These are phyloP conservation scores for Petrophora chlorosata DNA, from an alignment of 2,888 invertebrate species.

Conservation along the genomic window DNA sequence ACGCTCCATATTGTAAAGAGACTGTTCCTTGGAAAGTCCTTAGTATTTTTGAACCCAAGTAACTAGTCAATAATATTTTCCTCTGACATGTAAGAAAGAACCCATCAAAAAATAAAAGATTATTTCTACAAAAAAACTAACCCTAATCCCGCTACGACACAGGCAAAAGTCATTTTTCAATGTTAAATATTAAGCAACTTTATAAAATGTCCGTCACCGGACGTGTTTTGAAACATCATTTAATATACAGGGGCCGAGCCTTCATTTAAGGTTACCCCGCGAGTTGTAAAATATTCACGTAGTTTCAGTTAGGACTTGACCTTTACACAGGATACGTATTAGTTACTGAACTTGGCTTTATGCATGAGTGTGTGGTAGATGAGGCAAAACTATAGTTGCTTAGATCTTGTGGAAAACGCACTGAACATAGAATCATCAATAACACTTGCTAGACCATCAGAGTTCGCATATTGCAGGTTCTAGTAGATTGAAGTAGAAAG, in stretches of 20 bases:
- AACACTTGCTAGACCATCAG: background rate
- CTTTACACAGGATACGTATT: background rate
- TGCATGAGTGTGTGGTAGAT: background rate
- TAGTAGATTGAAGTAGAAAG: no score
- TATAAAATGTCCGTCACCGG: conserved; percentile 27
- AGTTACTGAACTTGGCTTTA: no score
- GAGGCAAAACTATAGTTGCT: background rate
- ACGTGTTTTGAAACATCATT: conserved; percentile 38
- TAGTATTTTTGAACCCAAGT: no score
- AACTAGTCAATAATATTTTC: no score
- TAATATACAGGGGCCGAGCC: conserved; percentile 39
- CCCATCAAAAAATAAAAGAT: no score
- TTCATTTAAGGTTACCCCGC: conserved; percentile 47
- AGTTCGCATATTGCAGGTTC: no score
- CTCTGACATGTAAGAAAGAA: no score
- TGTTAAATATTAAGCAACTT: conserved; percentile 29
- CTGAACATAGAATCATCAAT: background rate
- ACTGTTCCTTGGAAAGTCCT: no score
- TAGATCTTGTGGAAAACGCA: background rate
- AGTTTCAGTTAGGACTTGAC: conserved; percentile 28
- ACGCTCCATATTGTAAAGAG: no score
- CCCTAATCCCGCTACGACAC: conserved; percentile 10
- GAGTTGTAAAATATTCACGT: conserved; percentile 56
- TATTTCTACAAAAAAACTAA: no score
- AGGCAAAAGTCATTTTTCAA: conserved; percentile 18